Conservation (phyloP, 2,888 invertebrate species). For the Drosophila stalkeri region DNA sequence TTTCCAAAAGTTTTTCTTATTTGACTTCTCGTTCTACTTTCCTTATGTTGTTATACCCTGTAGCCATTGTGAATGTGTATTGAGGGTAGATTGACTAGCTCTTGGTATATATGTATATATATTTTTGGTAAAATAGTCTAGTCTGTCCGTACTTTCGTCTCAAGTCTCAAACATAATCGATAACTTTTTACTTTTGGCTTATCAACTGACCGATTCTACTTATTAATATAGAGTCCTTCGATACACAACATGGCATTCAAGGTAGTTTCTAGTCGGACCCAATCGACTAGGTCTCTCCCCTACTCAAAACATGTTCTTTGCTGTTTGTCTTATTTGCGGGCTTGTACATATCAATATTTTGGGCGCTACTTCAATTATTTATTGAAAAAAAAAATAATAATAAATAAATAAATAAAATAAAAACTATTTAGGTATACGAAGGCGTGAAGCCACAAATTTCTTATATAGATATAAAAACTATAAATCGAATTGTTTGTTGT, state of each 20-base stretch:
- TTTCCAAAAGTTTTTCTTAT: not conserved
- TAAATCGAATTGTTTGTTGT: conserved; percentile 3
- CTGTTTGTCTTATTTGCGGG: conserved; percentile 4
- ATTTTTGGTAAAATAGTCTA: not conserved
- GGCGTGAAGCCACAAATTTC: conserved; percentile 1
- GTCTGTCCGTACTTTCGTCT: not conserved
- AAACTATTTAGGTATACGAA: conserved; percentile 28
- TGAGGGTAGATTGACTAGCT: not conserved
- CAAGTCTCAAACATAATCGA: not conserved
- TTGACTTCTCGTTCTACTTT: not conserved
- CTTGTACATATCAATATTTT: conserved; percentile 42
- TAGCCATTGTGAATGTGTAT: not conserved
- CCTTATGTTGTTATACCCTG: not conserved
- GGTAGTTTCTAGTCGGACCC: not conserved
- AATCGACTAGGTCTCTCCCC: not conserved
- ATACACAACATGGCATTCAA: not conserved
- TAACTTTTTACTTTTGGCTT: no score
- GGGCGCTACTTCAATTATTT: conserved; percentile 54
- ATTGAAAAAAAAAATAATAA: no score
- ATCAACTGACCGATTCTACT: not conserved
- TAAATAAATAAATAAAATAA: not conserved
- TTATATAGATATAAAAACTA: conserved; percentile 1
- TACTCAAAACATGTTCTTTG: not conserved
- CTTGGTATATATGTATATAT: not conserved
- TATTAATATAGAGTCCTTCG: no score